phyloP scores from a whole-genome alignment of 2,888 invertebrate genomes.

The Caenorhabditis sulstoni region DNA sequence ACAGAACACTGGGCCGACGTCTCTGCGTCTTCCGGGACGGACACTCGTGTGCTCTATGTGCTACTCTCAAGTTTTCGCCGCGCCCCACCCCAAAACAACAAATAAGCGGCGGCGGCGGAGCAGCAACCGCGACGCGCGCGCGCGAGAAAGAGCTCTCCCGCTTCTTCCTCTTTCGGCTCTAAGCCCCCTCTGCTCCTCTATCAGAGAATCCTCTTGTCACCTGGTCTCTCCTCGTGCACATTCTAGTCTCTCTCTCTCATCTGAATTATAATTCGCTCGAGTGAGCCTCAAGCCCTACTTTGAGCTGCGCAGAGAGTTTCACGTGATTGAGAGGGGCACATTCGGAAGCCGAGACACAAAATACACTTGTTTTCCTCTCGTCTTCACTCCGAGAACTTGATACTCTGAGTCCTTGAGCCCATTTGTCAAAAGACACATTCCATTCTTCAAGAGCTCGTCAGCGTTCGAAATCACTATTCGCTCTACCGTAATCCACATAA shows the following conservation, averaged over 20 bases:
- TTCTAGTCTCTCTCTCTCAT: not conserved
- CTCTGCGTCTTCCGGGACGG: constrained; percentile 34
- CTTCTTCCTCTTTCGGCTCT: constrained; percentile 8
- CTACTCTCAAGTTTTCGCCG: constrained; percentile 53
- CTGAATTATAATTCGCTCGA: too few relatives aligned
- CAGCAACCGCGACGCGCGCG: constrained; percentile 27
- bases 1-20: constrained; percentile 15
- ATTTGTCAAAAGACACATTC: too few relatives aligned
- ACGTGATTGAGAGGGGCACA: too few relatives aligned
- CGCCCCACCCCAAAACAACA: constrained; percentile 36
- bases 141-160: constrained; percentile 1
- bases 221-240: too few relatives aligned
- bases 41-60: constrained; percentile 43
- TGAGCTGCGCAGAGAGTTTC: too few relatives aligned
- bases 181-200: constrained; percentile 1
- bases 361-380: too few relatives aligned
- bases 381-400: too few relatives aligned
- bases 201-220: constrained; percentile 7
- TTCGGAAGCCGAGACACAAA: too few relatives aligned
- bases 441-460: too few relatives aligned
- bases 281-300: too few relatives aligned
- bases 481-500: not conserved
- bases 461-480: not conserved
- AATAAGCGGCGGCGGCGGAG: constrained; percentile 46
- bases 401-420: too few relatives aligned